Evolutionary conservation across 2,888 invertebrate genomes (phyloP).

Genomic region (Philhelius pedissequus): DNA sequence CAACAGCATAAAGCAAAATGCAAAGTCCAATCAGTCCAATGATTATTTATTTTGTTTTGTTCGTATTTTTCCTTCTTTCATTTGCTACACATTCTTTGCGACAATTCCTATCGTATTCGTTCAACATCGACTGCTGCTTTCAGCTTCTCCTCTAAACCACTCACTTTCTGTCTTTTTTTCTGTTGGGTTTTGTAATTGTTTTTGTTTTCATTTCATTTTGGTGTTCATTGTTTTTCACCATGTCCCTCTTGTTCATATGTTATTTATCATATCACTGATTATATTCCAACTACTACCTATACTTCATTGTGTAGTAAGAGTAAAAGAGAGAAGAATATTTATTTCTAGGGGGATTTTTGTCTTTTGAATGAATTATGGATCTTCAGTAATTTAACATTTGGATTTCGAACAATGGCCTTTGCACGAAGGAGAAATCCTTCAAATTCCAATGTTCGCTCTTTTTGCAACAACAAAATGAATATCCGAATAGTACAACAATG

Average conservation of each 20-base stretch:
- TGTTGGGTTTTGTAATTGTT: conserved; percentile 12
- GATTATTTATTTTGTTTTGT: conserved; percentile 60
- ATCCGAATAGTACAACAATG: neutral
- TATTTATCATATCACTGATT: too few species aligned
- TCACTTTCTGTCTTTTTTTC: neutral
- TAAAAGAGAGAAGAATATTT: too few species aligned
- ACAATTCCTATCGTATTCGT: too few species aligned
- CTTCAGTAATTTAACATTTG: conserved; percentile 1
- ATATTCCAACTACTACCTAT: too few species aligned
- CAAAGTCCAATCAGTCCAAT: conserved; percentile 23
- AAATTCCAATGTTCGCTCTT: conserved; percentile 1
- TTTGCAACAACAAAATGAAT: neutral
- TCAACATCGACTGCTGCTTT: neutral
- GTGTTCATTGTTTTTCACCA: neutral
- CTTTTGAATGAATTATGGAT: conserved; percentile 34
- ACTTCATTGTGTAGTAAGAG: neutral
- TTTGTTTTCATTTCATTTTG: conserved; percentile 40
- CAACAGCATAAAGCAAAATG: conserved; percentile 1
- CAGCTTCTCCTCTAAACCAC: neutral
- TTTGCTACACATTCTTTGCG: conserved; percentile 33
- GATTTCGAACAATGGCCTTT: conserved; percentile 42
- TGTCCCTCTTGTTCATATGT: neutral
- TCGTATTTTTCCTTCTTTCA: conserved; percentile 39
- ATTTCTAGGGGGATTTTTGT: neutral
- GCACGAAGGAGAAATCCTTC: neutral